These are phyloP conservation scores for Holcopasites calliopsidis DNA, from an alignment of 1,140 invertebrate genomes.

Conservation along the genomic window DNA sequence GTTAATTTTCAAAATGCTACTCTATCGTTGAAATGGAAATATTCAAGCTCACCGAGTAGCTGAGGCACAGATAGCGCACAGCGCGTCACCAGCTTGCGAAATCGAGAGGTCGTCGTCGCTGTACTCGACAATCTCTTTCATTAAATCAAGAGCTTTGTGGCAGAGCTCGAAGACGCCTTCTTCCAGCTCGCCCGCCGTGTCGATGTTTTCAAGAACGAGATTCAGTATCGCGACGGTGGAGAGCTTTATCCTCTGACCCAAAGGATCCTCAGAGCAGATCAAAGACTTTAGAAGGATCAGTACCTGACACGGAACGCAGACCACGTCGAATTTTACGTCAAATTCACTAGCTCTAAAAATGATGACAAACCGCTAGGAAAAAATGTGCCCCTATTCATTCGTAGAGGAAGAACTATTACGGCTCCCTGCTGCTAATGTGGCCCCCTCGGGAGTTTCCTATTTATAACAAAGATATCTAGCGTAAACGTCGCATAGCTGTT, in stretches of 20 bases:
- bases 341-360: constrained; percentile 43
- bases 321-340: constrained; percentile 13
- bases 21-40: too few relatives aligned
- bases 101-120: constrained; percentile 35
- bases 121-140: constrained; percentile 45
- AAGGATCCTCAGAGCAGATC: not conserved
- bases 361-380: not conserved
- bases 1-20: too few relatives aligned
- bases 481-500: too few relatives aligned
- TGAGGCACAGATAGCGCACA: constrained; percentile 45
- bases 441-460: too few relatives aligned
- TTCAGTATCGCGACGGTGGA: constrained; percentile 22
- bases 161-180: constrained; percentile 27
- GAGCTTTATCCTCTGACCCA: constrained; percentile 32
- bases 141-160: constrained; percentile 27
- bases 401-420: too few relatives aligned
- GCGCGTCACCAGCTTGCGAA: not conserved
- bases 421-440: too few relatives aligned
- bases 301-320: constrained; percentile 27
- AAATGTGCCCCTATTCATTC: too few relatives aligned
- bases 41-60: constrained; percentile 35
- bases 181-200: constrained; percentile 1
- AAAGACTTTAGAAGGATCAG: constrained; percentile 30
- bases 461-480: too few relatives aligned
- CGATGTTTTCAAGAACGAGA: constrained; percentile 25